phyloP scores from a whole-genome alignment of 2,113 vertebrate genomes.

The Arizona elegans region DNA sequence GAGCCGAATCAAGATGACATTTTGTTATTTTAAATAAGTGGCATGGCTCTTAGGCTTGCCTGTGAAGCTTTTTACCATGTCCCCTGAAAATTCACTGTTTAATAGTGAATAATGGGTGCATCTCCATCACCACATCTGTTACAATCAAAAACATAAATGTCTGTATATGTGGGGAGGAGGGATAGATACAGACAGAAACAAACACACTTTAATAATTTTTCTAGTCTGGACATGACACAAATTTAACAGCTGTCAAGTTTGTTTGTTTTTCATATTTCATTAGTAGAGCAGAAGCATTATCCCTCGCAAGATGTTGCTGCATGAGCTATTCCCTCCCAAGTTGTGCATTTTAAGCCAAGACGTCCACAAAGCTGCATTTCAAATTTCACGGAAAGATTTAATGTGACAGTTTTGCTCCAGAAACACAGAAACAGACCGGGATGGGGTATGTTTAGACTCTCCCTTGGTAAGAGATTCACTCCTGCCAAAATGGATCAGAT shows the following conservation, averaged over 20 bases:
- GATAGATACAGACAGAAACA: not conserved
- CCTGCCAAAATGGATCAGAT: constrained; percentile 20
- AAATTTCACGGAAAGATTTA: constrained; percentile 42
- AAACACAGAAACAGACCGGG: constrained; percentile 31
- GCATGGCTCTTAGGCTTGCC: constrained; percentile 46
- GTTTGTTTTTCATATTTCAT: constrained; percentile 7
- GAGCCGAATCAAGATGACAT: constrained; percentile 39
- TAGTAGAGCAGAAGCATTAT: constrained; percentile 6
- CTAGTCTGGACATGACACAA: constrained; percentile 3
- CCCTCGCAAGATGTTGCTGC: not conserved
- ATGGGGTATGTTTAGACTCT: constrained; percentile 42
- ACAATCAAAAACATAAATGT: not conserved
- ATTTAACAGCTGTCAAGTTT: constrained; percentile 22
- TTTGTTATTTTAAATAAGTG: constrained; percentile 38
- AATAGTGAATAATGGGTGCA: constrained; percentile 46
- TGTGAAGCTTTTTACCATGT: constrained; percentile 45
- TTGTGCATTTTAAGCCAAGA: constrained; percentile 31
- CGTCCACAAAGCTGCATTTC: constrained; percentile 27
- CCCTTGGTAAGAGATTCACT: constrained; percentile 22
- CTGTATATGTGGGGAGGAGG: not conserved
- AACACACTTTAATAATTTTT: not conserved
- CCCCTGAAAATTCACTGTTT: constrained; percentile 50
- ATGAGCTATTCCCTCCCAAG: constrained; percentile 37
- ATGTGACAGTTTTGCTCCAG: constrained; percentile 33
- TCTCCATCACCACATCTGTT: constrained; percentile 38